Evolutionary conservation across 2,797 vertebrate genomes (phyloP).

Genomic region (Acestrorhynchus altus): DNA sequence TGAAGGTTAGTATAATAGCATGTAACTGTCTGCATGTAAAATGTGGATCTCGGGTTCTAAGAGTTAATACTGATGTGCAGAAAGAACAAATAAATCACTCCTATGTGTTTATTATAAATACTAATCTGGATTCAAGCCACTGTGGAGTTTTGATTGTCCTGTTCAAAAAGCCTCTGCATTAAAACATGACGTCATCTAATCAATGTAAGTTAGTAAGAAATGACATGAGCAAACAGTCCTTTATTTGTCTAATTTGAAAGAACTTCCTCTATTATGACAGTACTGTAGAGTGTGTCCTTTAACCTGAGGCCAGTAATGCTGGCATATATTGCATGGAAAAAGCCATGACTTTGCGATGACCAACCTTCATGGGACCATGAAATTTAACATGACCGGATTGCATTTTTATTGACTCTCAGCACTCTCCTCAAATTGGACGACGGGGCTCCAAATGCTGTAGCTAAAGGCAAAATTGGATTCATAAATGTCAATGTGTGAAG

Average conservation of each 20-base stretch:
- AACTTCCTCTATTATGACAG: conserved; percentile 20
- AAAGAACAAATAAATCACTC: too few relatives aligned
- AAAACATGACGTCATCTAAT: conserved; percentile 5
- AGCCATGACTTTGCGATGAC: conserved; percentile 32
- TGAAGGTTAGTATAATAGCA: too few relatives aligned
- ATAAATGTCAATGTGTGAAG: conserved; percentile 33
- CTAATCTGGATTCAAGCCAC: too few relatives aligned
- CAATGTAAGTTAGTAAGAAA: conserved; percentile 2
- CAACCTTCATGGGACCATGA: conserved; percentile 52
- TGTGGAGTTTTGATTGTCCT: too few relatives aligned
- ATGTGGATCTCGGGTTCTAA: too few relatives aligned
- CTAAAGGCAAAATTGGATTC: conserved; percentile 38
- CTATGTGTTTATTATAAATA: too few relatives aligned
- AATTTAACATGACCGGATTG: conserved; percentile 52
- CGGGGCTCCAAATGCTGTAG: conserved; percentile 9
- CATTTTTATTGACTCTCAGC: conserved; percentile 56
- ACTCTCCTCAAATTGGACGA: conserved; percentile 31
- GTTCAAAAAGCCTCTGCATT: background rate
- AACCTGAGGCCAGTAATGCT: conserved; percentile 35
- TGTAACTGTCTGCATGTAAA: too few relatives aligned
- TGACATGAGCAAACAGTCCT: background rate
- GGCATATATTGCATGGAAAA: conserved; percentile 21
- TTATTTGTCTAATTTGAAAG: conserved; percentile 2
- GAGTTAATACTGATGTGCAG: too few relatives aligned
- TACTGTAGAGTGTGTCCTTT: conserved; percentile 28